phyloP scores from a whole-genome alignment of 1,140 invertebrate species.

The Armadillidium nasatum region DNA sequence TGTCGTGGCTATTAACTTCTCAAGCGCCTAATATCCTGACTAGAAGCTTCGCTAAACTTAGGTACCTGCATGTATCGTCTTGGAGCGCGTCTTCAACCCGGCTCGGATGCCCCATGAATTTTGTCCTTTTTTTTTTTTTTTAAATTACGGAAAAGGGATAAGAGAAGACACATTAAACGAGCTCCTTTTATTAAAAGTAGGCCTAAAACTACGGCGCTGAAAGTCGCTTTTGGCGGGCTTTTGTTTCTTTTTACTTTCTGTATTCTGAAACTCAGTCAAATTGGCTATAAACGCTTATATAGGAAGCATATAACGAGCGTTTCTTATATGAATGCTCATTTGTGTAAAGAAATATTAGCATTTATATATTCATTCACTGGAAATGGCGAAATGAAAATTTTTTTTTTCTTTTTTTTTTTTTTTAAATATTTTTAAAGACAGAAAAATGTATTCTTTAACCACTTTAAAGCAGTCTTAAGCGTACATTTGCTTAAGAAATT shows the following conservation, averaged over 20 bases:
- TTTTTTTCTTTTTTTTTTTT: too few species aligned
- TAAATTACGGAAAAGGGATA: not conserved
- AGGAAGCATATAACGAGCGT: constrained; percentile 1
- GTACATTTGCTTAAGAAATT: too few species aligned
- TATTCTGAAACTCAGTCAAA: not conserved
- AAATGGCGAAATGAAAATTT: not conserved
- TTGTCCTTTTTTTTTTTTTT: not conserved
- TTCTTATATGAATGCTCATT: not conserved
- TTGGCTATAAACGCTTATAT: constrained; percentile 3
- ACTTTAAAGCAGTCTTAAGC: too few species aligned
- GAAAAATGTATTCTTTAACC: too few species aligned
- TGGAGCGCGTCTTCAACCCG: not conserved
- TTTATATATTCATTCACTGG: not conserved
- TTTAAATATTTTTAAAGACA: too few species aligned
- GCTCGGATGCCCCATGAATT: constrained; percentile 1
- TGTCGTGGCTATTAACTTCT: constrained; percentile 9
- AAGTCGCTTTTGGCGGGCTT: constrained; percentile 6
- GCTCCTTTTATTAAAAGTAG: constrained; percentile 7
- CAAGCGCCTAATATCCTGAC: constrained; percentile 11
- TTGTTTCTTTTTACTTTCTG: not conserved
- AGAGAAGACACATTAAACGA: constrained; percentile 12
- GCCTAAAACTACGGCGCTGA: constrained; percentile 4
- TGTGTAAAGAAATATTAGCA: not conserved
- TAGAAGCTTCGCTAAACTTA: constrained; percentile 2
- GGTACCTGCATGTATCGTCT: not conserved